Conservation (phyloP, 2,797 vertebrate genomes). For the Bovichtus diacanthus region DNA sequence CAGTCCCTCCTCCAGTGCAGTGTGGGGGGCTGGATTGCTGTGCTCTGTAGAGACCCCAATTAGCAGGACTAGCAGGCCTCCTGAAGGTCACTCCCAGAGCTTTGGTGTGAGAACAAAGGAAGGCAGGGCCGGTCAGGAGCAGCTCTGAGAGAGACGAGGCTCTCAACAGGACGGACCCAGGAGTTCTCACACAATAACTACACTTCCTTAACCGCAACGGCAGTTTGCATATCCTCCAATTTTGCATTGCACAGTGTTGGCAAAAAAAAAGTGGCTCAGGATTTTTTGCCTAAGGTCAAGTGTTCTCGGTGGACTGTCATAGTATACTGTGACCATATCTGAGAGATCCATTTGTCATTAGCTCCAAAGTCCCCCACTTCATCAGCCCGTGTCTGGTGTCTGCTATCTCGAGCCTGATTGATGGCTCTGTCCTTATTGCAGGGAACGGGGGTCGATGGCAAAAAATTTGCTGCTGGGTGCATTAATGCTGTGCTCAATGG, state of each 20-base stretch:
- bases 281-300: slow-evolving; percentile 77
- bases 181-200: slow-evolving; percentile 48
- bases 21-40: slow-evolving; percentile 25
- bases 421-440: slow-evolving; percentile 81
- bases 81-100: slow-evolving; percentile 78
- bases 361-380: slow-evolving; percentile 80
- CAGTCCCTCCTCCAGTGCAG: slow-evolving; percentile 36
- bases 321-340: slow-evolving; percentile 75
- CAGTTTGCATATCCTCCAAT: slow-evolving; percentile 49
- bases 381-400: slow-evolving; percentile 78
- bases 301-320: slow-evolving; percentile 65
- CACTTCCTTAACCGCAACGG: slow-evolving; percentile 34
- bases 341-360: slow-evolving; percentile 81
- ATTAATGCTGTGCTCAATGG: slow-evolving; percentile 81
- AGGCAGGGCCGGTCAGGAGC: slow-evolving; percentile 43
- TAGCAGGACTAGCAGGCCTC: slow-evolving; percentile 72
- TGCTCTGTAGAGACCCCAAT: slow-evolving; percentile 80
- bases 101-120: slow-evolving; percentile 67
- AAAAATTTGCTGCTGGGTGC: slow-evolving; percentile 84
- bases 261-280: slow-evolving; percentile 56
- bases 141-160: slow-evolving; percentile 39
- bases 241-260: slow-evolving; percentile 45
- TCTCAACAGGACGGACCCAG: slow-evolving; percentile 44
- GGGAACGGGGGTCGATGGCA: slow-evolving; percentile 77
- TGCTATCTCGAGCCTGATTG: slow-evolving; percentile 79